Evolutionary conservation across 2,113 vertebrate species (phyloP).

Genomic region (Gnathonemus longibarbis): DNA sequence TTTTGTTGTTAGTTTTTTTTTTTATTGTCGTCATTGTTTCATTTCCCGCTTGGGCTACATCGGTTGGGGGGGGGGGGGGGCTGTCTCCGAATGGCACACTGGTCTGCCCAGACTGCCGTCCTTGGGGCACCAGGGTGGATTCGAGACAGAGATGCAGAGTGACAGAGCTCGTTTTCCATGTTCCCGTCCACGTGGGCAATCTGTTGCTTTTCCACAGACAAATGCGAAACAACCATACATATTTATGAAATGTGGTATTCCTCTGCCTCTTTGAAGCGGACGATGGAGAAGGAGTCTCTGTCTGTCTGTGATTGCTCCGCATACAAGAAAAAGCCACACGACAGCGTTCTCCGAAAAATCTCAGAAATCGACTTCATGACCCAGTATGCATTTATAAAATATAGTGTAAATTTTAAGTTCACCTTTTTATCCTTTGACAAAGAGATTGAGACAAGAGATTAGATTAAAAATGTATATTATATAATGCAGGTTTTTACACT

Average conservation of each 20-base stretch:
- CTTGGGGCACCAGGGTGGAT: not conserved
- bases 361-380: not conserved
- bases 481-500: not conserved
- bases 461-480: not conserved
- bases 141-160: not conserved
- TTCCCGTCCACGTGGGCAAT: not conserved
- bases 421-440: not conserved
- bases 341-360: not conserved
- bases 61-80: too few relatives aligned
- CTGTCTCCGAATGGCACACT: not conserved
- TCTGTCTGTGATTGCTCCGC: constrained; percentile 33
- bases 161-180: not conserved
- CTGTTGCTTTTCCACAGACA: constrained; percentile 29
- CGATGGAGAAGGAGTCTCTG: constrained; percentile 39
- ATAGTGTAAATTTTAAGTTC: not conserved
- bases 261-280: constrained; percentile 37
- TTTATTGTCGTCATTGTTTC: not conserved
- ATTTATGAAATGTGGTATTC: constrained; percentile 55
- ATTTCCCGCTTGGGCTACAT: not conserved
- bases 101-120: not conserved
- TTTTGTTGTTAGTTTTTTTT: not conserved
- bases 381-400: not conserved
- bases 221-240: constrained; percentile 53
- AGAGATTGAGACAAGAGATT: not conserved
- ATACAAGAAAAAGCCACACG: constrained; percentile 29